Evolutionary conservation across 2,113 vertebrate genomes (phyloP).

Genomic region (Nothocercus julius): DNA sequence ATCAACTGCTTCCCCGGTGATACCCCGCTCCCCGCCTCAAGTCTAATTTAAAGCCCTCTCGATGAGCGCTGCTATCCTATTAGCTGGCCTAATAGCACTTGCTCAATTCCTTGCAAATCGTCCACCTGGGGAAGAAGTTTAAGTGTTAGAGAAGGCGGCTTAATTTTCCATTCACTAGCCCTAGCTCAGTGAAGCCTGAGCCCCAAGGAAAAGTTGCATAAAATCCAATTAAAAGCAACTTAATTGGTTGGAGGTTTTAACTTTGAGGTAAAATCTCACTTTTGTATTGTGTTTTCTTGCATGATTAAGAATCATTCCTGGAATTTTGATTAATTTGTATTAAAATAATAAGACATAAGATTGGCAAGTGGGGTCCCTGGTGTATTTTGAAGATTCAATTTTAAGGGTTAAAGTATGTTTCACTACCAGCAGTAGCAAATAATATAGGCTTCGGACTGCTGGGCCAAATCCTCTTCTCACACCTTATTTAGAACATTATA

Average conservation of each 20-base stretch:
- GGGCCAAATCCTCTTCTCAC: neutral
- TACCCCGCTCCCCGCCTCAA: no score
- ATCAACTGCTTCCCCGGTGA: no score
- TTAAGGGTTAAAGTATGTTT: neutral
- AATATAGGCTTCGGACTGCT: neutral
- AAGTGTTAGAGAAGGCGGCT: conserved; percentile 7
- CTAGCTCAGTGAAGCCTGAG: neutral
- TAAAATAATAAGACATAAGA: neutral
- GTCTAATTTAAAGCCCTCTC: no score
- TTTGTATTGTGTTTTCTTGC: neutral
- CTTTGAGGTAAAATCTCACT: neutral
- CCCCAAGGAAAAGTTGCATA: neutral
- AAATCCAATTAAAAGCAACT: neutral
- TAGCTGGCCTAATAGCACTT: no score
- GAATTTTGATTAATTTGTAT: neutral
- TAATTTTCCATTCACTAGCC: conserved; percentile 37
- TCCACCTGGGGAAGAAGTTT: neutral
- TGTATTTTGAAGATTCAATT: neutral
- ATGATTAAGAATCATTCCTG: neutral
- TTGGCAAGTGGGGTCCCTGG: neutral
- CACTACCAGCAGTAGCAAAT: neutral
- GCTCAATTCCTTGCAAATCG: neutral
- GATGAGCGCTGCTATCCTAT: no score
- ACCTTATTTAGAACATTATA: neutral
- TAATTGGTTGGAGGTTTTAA: neutral